Evolutionary conservation across 2,113 vertebrate species (phyloP).

Genomic region (Aegotheles bennettii): DNA sequence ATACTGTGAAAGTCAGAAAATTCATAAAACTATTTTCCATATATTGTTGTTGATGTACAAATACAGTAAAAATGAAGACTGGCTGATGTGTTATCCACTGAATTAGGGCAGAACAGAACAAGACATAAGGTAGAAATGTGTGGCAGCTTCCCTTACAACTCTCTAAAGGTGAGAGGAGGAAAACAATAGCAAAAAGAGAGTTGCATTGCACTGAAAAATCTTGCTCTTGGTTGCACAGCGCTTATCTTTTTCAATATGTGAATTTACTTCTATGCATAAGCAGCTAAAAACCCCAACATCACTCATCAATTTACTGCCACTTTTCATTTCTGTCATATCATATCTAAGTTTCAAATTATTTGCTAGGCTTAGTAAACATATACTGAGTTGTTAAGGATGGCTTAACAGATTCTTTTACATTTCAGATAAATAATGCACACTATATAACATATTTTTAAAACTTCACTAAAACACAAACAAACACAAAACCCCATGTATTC

Average conservation of each 20-base stretch:
- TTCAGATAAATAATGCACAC: neutral
- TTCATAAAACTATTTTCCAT: conserved; percentile 40
- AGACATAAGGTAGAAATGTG: neutral
- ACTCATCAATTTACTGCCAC: neutral
- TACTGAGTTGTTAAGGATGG: neutral
- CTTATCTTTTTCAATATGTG: neutral
- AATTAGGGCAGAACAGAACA: neutral
- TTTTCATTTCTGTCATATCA: neutral
- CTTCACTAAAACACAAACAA: too few relatives aligned
- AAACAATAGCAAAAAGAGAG: neutral
- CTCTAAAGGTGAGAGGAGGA: neutral
- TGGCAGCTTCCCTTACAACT: neutral
- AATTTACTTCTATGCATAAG: neutral
- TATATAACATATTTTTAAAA: neutral
- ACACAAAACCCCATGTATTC: neutral
- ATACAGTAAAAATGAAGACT: neutral
- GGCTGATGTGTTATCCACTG: neutral
- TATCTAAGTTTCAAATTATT: neutral
- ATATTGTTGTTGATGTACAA: neutral
- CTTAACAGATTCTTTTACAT: neutral
- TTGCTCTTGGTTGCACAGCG: neutral
- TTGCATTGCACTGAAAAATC: neutral
- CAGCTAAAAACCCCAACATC: neutral
- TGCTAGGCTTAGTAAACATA: neutral
- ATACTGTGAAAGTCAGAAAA: conserved; percentile 26